Percentiles rank a stretch among this genome's conserved stretches.
Conservation (phyloP, 2,113 vertebrate genomes). For the Grallaria varia region DNA sequence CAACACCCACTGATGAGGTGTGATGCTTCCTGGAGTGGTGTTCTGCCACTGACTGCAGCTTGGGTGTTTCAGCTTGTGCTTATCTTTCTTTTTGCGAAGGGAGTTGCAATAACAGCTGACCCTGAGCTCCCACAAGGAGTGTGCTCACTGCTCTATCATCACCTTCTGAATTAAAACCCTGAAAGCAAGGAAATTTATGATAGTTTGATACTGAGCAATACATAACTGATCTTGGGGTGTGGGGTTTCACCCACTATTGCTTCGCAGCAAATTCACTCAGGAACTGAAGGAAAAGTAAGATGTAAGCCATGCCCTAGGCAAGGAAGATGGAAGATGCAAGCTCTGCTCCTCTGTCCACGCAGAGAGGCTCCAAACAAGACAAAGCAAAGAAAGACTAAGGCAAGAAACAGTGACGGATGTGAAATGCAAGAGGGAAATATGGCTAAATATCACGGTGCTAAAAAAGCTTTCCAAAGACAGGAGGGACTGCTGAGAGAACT, state of each 20-base stretch:
- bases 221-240: not conserved
- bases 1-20: not conserved
- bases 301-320: not conserved
- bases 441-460: not conserved
- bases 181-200: not conserved
- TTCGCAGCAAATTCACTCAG: not conserved
- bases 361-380: not conserved
- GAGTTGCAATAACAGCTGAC: not conserved
- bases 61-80: not conserved
- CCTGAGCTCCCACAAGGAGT: not conserved
- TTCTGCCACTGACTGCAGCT: not conserved
- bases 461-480: not conserved
- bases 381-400: not conserved
- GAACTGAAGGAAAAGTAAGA: not conserved
- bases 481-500: not conserved
- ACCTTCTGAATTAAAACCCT: not conserved
- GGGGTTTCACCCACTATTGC: not conserved
- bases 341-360: not conserved
- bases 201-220: accelerated
- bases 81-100: not conserved
- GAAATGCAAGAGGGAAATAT: not conserved
- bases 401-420: not conserved
- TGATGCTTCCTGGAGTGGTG: not conserved
- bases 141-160: not conserved
- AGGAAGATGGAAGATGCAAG: not conserved